A percentile compares a stretch with the other conserved stretches of the same genome.
Conservation (phyloP, 2,113 vertebrate genomes). For the Sapajus apella region DNA sequence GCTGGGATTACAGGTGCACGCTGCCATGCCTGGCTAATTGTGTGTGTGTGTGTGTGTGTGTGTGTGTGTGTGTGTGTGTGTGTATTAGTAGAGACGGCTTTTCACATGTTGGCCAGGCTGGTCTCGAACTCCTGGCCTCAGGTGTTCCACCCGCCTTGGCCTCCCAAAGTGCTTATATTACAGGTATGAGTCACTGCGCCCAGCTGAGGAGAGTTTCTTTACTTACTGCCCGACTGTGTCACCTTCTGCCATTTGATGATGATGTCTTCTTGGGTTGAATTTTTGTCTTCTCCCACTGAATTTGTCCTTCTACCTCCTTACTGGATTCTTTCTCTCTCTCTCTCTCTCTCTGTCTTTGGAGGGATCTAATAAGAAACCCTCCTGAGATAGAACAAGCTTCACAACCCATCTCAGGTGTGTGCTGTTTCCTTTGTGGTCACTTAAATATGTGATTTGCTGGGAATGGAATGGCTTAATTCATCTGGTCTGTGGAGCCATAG, state of each 20-base stretch:
- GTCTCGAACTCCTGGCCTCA: no score
- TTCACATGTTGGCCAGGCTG: no score
- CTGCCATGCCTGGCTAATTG: no score
- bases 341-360: not conserved
- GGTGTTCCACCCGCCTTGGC: no score
- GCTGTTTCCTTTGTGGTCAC: not conserved
- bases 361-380: not conserved
- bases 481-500: not conserved
- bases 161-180: no score
- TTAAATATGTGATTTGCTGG: not conserved
- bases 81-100: not conserved
- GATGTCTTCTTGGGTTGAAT: not conserved
- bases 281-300: not conserved
- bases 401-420: not conserved
- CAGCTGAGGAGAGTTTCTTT: not conserved
- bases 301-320: not conserved
- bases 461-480: not conserved
- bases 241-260: not conserved
- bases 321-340: not conserved
- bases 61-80: not conserved
- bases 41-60: no score
- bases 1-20: no score
- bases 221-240: rapidly evolving
- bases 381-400: not conserved
- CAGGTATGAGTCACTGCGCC: no score